A percentile compares a stretch with the other conserved stretches of the same genome.
These are phyloP conservation scores for Venusia cambrica DNA, from an alignment of 2,888 invertebrate species.

Conservation along the genomic window DNA sequence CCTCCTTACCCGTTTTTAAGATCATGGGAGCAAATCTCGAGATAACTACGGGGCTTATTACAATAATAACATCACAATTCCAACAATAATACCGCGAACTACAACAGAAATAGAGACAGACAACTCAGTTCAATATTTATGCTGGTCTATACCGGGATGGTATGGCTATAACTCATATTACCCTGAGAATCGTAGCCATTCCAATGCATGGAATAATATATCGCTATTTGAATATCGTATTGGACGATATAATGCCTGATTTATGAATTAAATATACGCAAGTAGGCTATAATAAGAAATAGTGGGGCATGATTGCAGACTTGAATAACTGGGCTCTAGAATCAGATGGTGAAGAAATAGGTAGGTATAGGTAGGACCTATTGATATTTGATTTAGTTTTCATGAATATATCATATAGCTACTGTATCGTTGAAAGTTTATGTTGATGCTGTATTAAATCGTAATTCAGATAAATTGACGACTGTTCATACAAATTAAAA, in stretches of 20 bases:
- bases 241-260: constrained; percentile 18
- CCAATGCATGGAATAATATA: constrained; percentile 22
- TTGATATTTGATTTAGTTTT: too few relatives aligned
- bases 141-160: constrained; percentile 25
- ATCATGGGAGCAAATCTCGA: neutral
- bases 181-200: constrained; percentile 22
- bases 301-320: constrained; percentile 17
- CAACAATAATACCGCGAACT: constrained; percentile 7
- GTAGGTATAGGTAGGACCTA: too few relatives aligned
- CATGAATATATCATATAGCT: too few relatives aligned
- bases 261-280: constrained; percentile 22
- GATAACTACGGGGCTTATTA: neutral
- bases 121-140: constrained; percentile 27
- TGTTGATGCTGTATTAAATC: too few relatives aligned
- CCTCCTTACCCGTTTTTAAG: too few relatives aligned
- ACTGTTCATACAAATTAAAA: too few relatives aligned
- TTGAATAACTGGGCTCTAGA: neutral
- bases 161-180: constrained; percentile 26
- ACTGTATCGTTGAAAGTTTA: too few relatives aligned
- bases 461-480: too few relatives aligned
- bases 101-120: constrained; percentile 16
- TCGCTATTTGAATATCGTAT: constrained; percentile 18
- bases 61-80: constrained; percentile 3
- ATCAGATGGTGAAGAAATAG: too few relatives aligned
- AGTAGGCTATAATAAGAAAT: constrained; percentile 33